These are phyloP conservation scores for Chlorospingus semifuscus DNA, from an alignment of 2,797 vertebrate genomes.

Conservation along the genomic window DNA sequence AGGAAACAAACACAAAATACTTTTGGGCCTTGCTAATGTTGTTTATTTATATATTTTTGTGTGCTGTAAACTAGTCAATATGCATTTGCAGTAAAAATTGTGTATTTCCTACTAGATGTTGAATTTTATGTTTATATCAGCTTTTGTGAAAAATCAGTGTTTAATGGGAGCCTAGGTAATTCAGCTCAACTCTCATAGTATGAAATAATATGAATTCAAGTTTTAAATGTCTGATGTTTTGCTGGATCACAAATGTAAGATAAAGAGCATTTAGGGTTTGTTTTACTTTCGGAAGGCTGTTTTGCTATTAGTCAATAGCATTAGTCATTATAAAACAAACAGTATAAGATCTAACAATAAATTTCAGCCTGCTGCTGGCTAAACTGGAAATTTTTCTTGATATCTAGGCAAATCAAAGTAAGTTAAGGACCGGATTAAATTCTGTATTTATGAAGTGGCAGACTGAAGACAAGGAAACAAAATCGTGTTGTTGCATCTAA, in stretches of 20 bases:
- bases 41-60: background rate
- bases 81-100: background rate
- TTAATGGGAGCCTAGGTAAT: background rate
- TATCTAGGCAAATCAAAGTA: background rate
- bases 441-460: background rate
- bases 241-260: background rate
- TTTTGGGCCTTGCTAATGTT: background rate
- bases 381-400: background rate
- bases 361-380: background rate
- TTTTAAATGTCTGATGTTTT: background rate
- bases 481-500: background rate
- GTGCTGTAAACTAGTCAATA: background rate
- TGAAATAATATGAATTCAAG: background rate
- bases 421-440: background rate
- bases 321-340: background rate
- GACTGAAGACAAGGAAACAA: background rate
- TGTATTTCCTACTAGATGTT: background rate
- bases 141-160: background rate
- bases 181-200: background rate
- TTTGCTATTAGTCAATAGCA: background rate
- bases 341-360: background rate
- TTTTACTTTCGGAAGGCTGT: background rate
- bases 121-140: background rate
- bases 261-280: background rate
- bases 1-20: constrained; percentile 29